A percentile compares a stretch with the other conserved stretches of the same genome.
Conservation (phyloP, 2,113 vertebrate species). For the Uria lomvia region DNA sequence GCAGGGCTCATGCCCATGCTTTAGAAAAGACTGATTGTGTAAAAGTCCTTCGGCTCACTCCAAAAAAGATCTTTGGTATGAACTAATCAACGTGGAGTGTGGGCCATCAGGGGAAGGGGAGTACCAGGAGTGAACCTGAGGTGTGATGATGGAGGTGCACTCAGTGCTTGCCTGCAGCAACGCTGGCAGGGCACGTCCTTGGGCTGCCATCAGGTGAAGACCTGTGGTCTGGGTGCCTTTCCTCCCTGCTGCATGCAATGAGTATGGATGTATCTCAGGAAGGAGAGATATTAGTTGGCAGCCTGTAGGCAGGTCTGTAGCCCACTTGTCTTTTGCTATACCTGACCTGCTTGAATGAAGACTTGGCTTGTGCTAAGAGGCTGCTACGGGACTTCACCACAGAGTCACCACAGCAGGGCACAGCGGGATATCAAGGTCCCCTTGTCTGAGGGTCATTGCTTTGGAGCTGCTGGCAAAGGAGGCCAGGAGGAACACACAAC, state of each 20-base stretch:
- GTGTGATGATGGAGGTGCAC: background rate
- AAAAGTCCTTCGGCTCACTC: background rate
- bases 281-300: background rate
- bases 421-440: background rate
- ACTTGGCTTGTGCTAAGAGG: background rate
- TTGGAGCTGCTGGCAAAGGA: background rate
- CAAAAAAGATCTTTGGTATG: background rate
- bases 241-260: background rate
- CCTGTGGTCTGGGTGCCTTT: background rate
- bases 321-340: background rate
- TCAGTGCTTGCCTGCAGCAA: background rate
- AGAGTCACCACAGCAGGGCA: background rate
- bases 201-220: background rate
- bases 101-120: no score
- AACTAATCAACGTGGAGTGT: background rate
- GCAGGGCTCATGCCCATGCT: background rate
- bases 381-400: background rate
- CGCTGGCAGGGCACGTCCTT: rapidly evolving
- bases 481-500: background rate
- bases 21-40: background rate
- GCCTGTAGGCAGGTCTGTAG: background rate
- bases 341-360: background rate
- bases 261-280: background rate
- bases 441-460: background rate
- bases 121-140: background rate